Evolutionary conservation across 2,797 vertebrate genomes (phyloP).

Genomic region (Anguilla marmorata): DNA sequence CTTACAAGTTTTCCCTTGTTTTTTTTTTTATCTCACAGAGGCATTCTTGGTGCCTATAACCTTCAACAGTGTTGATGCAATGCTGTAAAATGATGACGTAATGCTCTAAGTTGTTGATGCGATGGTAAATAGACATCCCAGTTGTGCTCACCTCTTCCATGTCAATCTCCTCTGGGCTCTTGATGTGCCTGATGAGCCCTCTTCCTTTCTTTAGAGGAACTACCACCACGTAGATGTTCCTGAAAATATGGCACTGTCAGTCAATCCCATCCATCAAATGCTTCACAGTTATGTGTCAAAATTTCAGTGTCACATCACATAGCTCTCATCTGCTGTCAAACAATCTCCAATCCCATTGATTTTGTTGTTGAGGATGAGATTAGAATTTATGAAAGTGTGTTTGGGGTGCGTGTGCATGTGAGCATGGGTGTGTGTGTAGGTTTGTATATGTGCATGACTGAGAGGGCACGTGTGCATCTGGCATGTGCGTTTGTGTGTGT

Average conservation of each 20-base stretch:
- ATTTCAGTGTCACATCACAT: not conserved
- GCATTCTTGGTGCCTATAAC: no score
- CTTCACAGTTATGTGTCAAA: not conserved
- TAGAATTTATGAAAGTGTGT: not conserved
- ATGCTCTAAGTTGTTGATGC: not conserved
- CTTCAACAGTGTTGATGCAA: not conserved
- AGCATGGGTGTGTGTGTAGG: not conserved
- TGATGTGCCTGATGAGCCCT: conserved; percentile 81
- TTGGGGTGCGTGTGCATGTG: not conserved
- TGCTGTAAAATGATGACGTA: not conserved
- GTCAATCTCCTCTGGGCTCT: conserved; percentile 96
- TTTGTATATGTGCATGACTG: not conserved
- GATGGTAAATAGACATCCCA: not conserved
- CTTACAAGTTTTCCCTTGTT: no score
- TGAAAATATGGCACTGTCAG: conserved; percentile 54
- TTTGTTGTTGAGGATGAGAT: not conserved
- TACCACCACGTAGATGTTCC: conserved; percentile 94
- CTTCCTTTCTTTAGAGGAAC: conserved; percentile 85
- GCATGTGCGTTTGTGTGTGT: not conserved
- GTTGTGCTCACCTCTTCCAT: conserved; percentile 86
- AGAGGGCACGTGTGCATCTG: no score
- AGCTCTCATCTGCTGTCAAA: not conserved
- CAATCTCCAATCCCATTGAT: not conserved
- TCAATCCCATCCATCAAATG: not conserved
- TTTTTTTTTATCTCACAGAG: no score